phyloP scores from a whole-genome alignment of 2,797 vertebrate genomes.

The Mycteria americana region DNA sequence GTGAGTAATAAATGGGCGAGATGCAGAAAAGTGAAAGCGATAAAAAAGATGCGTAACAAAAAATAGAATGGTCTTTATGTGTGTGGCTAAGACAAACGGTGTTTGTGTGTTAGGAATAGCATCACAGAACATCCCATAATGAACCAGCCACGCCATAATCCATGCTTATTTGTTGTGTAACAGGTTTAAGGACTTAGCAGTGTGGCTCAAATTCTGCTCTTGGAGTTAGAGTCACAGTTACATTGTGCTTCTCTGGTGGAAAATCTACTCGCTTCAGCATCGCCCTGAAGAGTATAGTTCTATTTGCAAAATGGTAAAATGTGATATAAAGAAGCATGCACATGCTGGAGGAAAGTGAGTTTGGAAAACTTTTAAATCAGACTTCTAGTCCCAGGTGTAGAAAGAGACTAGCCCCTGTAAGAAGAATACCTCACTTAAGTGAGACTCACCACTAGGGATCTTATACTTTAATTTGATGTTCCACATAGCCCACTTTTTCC shows the following conservation, averaged over 20 bases:
- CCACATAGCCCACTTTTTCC: background rate
- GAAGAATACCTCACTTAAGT: background rate
- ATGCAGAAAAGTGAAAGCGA: background rate
- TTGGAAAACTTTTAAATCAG: background rate
- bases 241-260: background rate
- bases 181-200: slow-evolving; percentile 74
- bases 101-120: background rate
- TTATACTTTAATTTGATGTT: background rate
- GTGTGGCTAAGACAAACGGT: background rate
- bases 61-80: background rate
- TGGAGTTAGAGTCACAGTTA: slow-evolving; percentile 32
- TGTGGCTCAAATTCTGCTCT: slow-evolving; percentile 41
- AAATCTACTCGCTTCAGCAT: background rate
- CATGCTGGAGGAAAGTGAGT: background rate
- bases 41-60: background rate
- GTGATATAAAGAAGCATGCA: background rate
- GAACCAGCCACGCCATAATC: slow-evolving; percentile 72
- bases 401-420: background rate
- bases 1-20: background rate
- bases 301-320: background rate
- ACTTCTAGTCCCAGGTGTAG: background rate
- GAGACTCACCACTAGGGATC: background rate
- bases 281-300: background rate
- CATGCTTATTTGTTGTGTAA: slow-evolving; percentile 87
- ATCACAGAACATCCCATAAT: slow-evolving; percentile 41